A percentile compares a stretch with the other conserved stretches of the same genome.
Conservation (phyloP, 2,113 vertebrate genomes). For the Cyanistes caeruleus region DNA sequence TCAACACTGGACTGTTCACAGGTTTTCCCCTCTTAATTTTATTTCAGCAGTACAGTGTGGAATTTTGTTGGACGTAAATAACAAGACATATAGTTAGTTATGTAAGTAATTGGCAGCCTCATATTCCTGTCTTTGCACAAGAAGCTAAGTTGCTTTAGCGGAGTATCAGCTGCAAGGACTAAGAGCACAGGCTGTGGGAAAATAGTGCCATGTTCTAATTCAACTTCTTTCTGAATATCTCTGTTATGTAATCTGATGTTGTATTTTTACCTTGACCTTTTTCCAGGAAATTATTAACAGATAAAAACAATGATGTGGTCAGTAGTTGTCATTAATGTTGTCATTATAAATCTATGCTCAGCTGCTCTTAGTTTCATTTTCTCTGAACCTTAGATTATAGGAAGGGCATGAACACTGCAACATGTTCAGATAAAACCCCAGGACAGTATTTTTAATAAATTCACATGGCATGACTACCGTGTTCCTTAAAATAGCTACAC, state of each 20-base stretch:
- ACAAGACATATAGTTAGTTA: neutral
- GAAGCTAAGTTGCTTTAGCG: neutral
- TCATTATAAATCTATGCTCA: neutral
- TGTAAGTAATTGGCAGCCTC: neutral
- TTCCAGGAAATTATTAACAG: neutral
- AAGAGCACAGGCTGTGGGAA: neutral
- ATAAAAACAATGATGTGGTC: neutral
- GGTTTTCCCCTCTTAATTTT: fast-evolving
- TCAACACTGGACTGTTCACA: neutral
- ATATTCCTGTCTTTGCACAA: neutral
- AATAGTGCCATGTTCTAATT: neutral
- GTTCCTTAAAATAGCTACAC: neutral
- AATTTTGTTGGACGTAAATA: neutral
- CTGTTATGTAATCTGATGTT: neutral
- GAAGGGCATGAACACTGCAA: neutral
- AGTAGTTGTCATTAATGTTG: neutral
- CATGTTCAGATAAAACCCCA: neutral
- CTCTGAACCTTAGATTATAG: neutral
- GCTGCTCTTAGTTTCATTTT: neutral
- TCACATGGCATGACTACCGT: neutral
- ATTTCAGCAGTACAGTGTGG: neutral
- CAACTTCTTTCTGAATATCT: neutral
- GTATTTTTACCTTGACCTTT: neutral
- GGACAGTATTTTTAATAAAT: neutral
- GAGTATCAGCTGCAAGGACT: neutral